Conservation (phyloP, 2,797 vertebrate species). For the Eulemur mongoz region DNA sequence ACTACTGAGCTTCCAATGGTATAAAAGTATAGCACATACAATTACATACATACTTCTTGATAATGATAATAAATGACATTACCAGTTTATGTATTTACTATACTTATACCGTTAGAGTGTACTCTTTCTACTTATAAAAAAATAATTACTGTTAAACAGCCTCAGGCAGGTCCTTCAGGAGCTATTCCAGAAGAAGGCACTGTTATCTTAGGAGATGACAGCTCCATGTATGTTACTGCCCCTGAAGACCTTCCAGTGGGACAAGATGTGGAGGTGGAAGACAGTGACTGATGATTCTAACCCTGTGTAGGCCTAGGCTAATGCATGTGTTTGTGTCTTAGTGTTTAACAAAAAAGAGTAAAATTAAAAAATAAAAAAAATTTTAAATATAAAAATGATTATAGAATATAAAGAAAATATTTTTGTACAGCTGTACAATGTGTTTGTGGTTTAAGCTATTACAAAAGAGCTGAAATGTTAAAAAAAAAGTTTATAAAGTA, state of each 20-base stretch:
- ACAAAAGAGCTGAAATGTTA: neutral
- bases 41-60: neutral
- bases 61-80: neutral
- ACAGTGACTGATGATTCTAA: neutral
- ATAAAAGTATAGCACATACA: neutral
- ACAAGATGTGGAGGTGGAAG: neutral
- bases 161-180: neutral
- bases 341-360: neutral
- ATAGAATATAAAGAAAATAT: neutral
- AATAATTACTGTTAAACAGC: neutral
- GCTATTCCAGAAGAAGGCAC: neutral
- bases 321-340: neutral
- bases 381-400: neutral
- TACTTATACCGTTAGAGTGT: neutral
- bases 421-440: neutral
- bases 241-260: neutral
- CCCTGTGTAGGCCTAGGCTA: neutral
- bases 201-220: neutral
- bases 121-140: neutral
- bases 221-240: neutral
- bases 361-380: neutral
- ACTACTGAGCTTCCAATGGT: neutral
- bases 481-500: neutral
- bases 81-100: neutral
- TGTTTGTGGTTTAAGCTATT: neutral